Base-by-base conservation (phyloP, 2,888 invertebrate genomes). In the Noctua fimbriata region DNA sequence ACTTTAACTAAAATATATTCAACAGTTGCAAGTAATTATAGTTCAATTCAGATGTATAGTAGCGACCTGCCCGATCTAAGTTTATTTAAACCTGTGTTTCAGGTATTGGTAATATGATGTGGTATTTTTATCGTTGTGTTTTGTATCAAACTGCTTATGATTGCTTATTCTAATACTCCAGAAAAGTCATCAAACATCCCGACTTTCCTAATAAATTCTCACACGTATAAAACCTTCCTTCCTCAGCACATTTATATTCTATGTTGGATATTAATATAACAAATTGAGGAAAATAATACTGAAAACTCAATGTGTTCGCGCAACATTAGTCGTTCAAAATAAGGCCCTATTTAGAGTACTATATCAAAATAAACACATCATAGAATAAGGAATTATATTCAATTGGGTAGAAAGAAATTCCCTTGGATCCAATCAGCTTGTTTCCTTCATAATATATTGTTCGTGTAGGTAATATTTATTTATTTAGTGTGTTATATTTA, bases 221-320 rank as follows among this genome's bases (percentile, higher is more conserved):
- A 28, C 7, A 36, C 36, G 28, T 63, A 18, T 32, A 73, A n/a
- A 65, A 44, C 36, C 7, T 47, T 32, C 44, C 12, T 47, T 41
- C 52, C 24, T 1, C 65, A 55, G 28, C 55, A 55, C 28, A 47
- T 69, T 83, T 28, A 60, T 82, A 58, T 28, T 83, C 52, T 69
- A 24, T 80, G 67, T 49, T 16, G 21, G 55, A 47, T 77, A 69
- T 55, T 77, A 81, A 41, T 80, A 49, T 14, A 69, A 41, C 16
- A 81, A 65, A 76, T 82, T 85, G 69, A 76, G 86, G 82, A 85
- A 81, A 83, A 72, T 81, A 83, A 69, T 76, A 76, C 65, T 28
- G 65, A 75, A 83, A 85, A 69, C 52, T 52, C 32, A 7, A 73
- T 36, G n/a, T 69, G 21, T 66, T 85, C n/a, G 44, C 63, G 63